Base-by-base conservation (phyloP, 2,888 invertebrate species). In the Drosophila fungiperda region DNA sequence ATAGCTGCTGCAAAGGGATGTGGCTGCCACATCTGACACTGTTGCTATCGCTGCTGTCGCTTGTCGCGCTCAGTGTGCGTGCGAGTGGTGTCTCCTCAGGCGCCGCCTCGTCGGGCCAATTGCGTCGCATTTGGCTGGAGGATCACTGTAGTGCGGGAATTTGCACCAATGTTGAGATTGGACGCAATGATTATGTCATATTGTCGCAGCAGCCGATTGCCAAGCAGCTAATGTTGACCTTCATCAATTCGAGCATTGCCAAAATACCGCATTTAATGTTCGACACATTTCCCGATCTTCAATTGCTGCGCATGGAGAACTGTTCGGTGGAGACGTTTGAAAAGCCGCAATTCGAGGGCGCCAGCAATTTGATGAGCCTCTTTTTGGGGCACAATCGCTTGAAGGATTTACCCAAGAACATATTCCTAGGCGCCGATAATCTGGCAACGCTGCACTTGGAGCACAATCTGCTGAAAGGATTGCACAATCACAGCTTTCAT, bases 231-330 rank as follows among this genome's bases (percentile, higher is more conserved):
- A 85, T 90, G 83, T 67, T 92, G 55, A 92, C 89, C 1, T 92
- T 92, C 59, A 70, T 93, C 45, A 93, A 93, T 55, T 92, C 92
- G 60, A 88, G 85, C 45, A 92, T 92, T 52, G 91, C 91, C 67
- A 92, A 93, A 68, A 92, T 92, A 67, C 92, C 92, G 38, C 92
- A 92, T 53, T 68, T 92, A 50, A 89, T 92, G 91, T 92, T 92
- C 68, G 92, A 92, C 57, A 92, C 92, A 2, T 92, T 92, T 79
- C 92, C 92, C 35, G 92, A 92, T 68, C 83, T 92, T 35, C 92
- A 92, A 63, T 45, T 91, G 66, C 73, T 92, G 29, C 92, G 91
- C 62, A 91, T 92, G 87, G 93, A 92, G 67, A 93, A 92, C 73
- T 92, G 92, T 50, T 91, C 92, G 17, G 66, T 92, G 73, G 92